A percentile compares a stretch with the other conserved stretches of the same genome.
These are phyloP conservation scores for Atta colombica DNA, from an alignment of 1,140 invertebrate species.

Conservation along the genomic window DNA sequence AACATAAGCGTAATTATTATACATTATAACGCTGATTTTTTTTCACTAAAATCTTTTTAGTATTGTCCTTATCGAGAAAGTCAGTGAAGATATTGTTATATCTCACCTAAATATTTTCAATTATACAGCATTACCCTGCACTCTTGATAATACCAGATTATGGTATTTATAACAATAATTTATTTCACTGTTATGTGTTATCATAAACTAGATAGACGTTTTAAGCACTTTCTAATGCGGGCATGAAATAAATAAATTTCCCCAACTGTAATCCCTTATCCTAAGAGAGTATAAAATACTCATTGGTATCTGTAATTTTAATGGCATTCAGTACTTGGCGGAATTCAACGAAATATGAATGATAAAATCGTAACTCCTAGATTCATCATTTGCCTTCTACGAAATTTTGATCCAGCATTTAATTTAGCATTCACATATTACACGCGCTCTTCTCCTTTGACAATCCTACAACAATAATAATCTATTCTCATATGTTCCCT, in stretches of 20 bases:
- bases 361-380: slow-evolving; percentile 26
- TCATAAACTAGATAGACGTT: slow-evolving; percentile 39
- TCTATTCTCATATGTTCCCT: slow-evolving; percentile 32
- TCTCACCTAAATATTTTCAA: slow-evolving; percentile 47
- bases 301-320: slow-evolving; percentile 47
- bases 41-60: slow-evolving; percentile 40
- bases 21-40: slow-evolving; percentile 46
- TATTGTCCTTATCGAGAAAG: slow-evolving; percentile 57
- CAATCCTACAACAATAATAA: slow-evolving; percentile 7
- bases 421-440: slow-evolving; percentile 18
- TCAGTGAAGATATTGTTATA: slow-evolving; percentile 7
- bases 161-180: slow-evolving; percentile 61
- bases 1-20: slow-evolving; percentile 61
- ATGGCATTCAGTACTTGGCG: slow-evolving; percentile 45
- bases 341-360: slow-evolving; percentile 24
- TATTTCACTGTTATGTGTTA: slow-evolving; percentile 37
- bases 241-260: slow-evolving; percentile 58
- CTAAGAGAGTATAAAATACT: slow-evolving; percentile 56
- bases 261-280: slow-evolving; percentile 41
- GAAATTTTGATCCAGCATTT: slow-evolving; percentile 34
- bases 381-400: slow-evolving; percentile 25
- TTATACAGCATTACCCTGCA: slow-evolving; percentile 47
- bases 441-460: neutral
- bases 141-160: slow-evolving; percentile 32
- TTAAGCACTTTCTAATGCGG: slow-evolving; percentile 58